Percentiles rank a stretch among this genome's conserved stretches.
Evolutionary conservation across 2,113 vertebrate genomes (phyloP).

Genomic region (Cavia aperea): DNA sequence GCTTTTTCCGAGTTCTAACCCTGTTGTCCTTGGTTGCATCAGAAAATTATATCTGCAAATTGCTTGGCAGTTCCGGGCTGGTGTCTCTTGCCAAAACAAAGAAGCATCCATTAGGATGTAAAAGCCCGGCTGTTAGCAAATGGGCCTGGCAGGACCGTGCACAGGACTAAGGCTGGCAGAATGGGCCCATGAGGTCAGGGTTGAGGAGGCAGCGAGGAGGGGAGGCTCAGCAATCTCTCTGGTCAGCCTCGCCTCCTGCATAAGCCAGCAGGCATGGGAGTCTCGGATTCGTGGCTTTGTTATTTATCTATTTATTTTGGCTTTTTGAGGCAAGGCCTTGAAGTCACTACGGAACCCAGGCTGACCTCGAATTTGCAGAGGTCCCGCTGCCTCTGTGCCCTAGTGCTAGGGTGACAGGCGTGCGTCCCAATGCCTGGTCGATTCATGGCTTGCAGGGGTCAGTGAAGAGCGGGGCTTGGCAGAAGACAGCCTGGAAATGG

Average conservation of each 20-base stretch:
- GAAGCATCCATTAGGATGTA: not conserved
- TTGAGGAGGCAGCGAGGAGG: not conserved
- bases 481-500: not conserved
- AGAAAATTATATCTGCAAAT: constrained; percentile 43
- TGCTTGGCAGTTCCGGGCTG: not conserved
- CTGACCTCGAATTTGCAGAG: not conserved
- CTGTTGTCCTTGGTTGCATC: not conserved
- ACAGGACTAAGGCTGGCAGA: not conserved
- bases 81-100: not conserved
- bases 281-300: accelerated
- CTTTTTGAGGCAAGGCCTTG: not conserved
- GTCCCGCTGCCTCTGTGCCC: not conserved
- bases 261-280: not conserved
- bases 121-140: constrained; percentile 21
- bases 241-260: not conserved
- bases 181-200: accelerated
- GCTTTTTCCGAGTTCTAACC: not conserved
- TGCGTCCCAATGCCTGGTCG: not conserved
- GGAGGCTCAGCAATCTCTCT: accelerated
- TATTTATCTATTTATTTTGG: not conserved
- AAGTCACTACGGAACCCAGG: not conserved
- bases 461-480: not conserved
- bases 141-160: not conserved
- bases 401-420: not conserved
- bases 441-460: accelerated